Evolutionary conservation across 2,797 vertebrate genomes (phyloP).

Genomic region (Enteromius mattozi): DNA sequence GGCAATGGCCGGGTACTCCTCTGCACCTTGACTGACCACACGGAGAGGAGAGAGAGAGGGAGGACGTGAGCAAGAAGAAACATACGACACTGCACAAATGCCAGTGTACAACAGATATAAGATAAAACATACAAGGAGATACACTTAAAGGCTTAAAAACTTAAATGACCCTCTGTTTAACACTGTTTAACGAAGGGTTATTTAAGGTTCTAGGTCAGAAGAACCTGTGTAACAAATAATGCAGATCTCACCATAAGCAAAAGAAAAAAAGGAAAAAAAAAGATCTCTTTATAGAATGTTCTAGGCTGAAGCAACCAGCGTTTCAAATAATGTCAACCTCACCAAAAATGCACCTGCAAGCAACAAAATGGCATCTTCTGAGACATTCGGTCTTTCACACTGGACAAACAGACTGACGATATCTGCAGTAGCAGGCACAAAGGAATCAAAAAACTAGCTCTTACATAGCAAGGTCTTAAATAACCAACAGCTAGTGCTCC

Average conservation of each 20-base stretch:
- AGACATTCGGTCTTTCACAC: neutral
- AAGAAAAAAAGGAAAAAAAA: neutral
- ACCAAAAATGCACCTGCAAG: neutral
- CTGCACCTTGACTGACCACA: constrained; percentile 92
- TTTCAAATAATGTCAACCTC: neutral
- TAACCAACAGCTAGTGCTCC: neutral
- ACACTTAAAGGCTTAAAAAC: neutral
- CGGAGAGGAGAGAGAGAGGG: constrained; percentile 64
- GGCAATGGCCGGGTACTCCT: constrained; percentile 89
- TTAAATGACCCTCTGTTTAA: too few relatives aligned
- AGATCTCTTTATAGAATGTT: neutral
- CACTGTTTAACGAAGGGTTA: neutral
- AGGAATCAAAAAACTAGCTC: neutral
- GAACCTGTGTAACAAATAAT: too few relatives aligned
- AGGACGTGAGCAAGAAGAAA: constrained; percentile 1
- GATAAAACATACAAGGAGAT: neutral
- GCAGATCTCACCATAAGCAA: neutral
- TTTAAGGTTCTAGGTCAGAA: neutral
- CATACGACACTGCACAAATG: constrained; percentile 35
- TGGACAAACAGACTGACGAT: neutral
- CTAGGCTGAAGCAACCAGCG: neutral
- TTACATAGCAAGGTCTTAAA: constrained; percentile 18
- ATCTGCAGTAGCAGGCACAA: neutral
- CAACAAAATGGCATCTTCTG: neutral
- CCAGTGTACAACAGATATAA: neutral